These are phyloP conservation scores for Zophobas morio DNA, from an alignment of 1,140 invertebrate genomes.

Conservation along the genomic window DNA sequence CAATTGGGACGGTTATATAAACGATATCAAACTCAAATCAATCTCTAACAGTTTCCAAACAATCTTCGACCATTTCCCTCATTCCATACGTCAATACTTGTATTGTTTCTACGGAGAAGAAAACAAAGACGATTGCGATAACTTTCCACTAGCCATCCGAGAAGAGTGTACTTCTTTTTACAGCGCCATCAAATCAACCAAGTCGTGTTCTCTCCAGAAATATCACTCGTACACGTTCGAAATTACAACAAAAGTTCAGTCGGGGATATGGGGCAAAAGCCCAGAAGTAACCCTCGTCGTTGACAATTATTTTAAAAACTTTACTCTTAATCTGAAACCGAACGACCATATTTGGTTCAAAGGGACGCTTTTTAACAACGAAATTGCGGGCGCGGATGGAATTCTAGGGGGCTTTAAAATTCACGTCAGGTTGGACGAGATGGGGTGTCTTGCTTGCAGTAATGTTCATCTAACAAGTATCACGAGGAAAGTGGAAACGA, in stretches of 20 bases:
- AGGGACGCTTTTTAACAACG: constrained; percentile 70
- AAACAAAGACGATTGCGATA: constrained; percentile 71
- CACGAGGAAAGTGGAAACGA: constrained; percentile 68
- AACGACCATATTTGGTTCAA: constrained; percentile 83
- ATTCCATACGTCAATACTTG: constrained; percentile 72
- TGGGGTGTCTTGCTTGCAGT: constrained; percentile 79
- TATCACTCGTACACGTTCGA: constrained; percentile 77
- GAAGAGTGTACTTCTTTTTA: constrained; percentile 72
- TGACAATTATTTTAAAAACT: constrained; percentile 79
- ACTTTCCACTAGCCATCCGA: constrained; percentile 66
- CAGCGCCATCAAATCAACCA: constrained; percentile 70
- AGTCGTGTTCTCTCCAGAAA: constrained; percentile 78
- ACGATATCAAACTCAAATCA: constrained; percentile 75
- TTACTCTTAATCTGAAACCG: constrained; percentile 75
- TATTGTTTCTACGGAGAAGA: constrained; percentile 80
- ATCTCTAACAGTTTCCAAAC: constrained; percentile 75
- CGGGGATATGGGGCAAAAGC: constrained; percentile 75
- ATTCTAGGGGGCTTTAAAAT: constrained; percentile 73
- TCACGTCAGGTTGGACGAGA: constrained; percentile 74
- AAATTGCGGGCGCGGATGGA: constrained; percentile 63
- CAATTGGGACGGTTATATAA: constrained; percentile 82
- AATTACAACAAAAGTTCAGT: constrained; percentile 78
- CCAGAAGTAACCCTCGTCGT: constrained; percentile 75
- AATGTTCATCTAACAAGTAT: constrained; percentile 70
- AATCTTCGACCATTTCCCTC: constrained; percentile 74